Evolutionary conservation across 2,888 invertebrate genomes (phyloP).

Genomic region (Meteorus colon): DNA sequence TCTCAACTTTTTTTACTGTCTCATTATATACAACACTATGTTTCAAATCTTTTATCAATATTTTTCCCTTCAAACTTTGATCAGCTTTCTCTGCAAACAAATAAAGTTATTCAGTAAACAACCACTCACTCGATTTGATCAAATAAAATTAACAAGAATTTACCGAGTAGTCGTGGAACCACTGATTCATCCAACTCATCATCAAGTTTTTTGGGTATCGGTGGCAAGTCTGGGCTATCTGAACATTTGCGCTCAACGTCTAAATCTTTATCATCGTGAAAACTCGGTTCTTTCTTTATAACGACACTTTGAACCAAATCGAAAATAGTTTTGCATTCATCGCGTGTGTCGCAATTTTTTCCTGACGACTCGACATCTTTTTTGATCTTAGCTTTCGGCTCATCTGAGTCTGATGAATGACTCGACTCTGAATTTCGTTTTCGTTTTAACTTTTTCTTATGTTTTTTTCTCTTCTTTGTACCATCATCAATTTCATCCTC

Average conservation of each 20-base stretch:
- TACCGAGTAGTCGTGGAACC: constrained; percentile 65
- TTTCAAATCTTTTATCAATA: constrained; percentile 81
- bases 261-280: constrained; percentile 50
- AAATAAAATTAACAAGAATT: constrained; percentile 42
- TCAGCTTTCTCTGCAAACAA: constrained; percentile 63
- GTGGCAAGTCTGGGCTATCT: constrained; percentile 59
- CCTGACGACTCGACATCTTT: constrained; percentile 70
- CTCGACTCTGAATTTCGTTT: constrained; percentile 62
- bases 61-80: constrained; percentile 75
- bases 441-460: constrained; percentile 69
- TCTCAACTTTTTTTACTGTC: constrained; percentile 79
- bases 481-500: background rate
- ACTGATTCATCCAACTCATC: constrained; percentile 71
- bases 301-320: constrained; percentile 47
- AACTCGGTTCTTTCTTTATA: constrained; percentile 55
- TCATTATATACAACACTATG: constrained; percentile 81
- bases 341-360: constrained; percentile 57
- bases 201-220: constrained; percentile 72
- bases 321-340: constrained; percentile 46
- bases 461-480: constrained; percentile 66
- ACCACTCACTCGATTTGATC: background rate
- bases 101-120: background rate
- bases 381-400: constrained; percentile 51
- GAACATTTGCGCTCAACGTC: constrained; percentile 27
- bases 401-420: constrained; percentile 57